These are phyloP conservation scores for Drosophila stalkeri DNA, from an alignment of 2,888 invertebrate genomes.

Conservation along the genomic window DNA sequence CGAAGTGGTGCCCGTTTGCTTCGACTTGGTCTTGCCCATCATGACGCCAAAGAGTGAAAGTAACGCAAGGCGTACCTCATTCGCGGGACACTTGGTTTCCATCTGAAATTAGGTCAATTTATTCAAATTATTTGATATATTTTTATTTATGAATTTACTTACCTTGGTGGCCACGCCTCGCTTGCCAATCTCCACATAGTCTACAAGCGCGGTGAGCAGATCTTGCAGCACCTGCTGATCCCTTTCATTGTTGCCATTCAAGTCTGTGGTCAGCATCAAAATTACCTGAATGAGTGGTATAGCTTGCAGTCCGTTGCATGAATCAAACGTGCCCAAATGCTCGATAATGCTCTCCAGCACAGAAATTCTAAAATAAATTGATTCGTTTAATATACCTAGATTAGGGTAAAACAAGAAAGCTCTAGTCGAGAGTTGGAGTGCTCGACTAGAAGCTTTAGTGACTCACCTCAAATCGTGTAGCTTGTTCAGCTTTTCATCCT, in stretches of 20 bases:
- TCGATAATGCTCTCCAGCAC: conserved; percentile 91
- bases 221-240: conserved; percentile 92
- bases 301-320: conserved; percentile 92
- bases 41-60: conserved; percentile 92
- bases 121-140: rapidly evolving
- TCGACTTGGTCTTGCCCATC: conserved; percentile 85
- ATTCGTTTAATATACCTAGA: not conserved
- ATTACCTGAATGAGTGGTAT: conserved; percentile 97
- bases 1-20: conserved; percentile 84
- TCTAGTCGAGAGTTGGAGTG: too few species aligned
- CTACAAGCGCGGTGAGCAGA: conserved; percentile 90
- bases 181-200: conserved; percentile 89
- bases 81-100: conserved; percentile 88
- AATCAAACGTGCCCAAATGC: conserved; percentile 90
- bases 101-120: conserved; percentile 59
- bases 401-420: not conserved
- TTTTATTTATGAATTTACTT: not conserved
- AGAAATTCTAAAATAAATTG: conserved; percentile 83
- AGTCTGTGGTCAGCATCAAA: conserved; percentile 94
- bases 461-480: conserved; percentile 83
- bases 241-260: conserved; percentile 93
- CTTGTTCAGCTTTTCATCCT: conserved; percentile 83
- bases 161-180: conserved; percentile 85
- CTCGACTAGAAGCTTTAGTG: too few species aligned
- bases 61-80: conserved; percentile 95